These are phyloP conservation scores for Hirundichthys speculiger DNA, from an alignment of 2,113 vertebrate species.

Conservation along the genomic window DNA sequence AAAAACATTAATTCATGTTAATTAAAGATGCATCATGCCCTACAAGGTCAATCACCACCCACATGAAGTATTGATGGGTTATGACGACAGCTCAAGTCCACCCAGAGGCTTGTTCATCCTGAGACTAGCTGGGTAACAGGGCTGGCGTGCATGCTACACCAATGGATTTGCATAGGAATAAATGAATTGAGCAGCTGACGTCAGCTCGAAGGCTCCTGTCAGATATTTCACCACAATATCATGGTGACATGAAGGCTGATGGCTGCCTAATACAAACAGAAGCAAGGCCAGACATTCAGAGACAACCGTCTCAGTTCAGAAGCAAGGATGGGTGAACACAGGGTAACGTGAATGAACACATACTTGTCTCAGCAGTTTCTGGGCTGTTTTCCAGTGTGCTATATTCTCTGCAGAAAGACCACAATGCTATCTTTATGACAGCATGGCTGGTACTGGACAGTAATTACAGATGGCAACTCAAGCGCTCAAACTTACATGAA, in stretches of 20 bases:
- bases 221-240: slow-evolving; percentile 42
- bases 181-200: slow-evolving; percentile 44
- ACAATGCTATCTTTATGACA: slow-evolving; percentile 63
- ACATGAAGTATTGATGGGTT: slow-evolving; percentile 5
- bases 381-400: slow-evolving; percentile 66
- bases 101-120: slow-evolving; percentile 15
- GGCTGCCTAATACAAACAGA: slow-evolving; percentile 40
- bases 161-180: slow-evolving; percentile 68
- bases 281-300: slow-evolving; percentile 51
- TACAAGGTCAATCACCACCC: neutral
- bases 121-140: slow-evolving; percentile 11
- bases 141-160: slow-evolving; percentile 9
- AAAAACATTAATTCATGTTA: no score
- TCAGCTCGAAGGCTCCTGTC: slow-evolving; percentile 34
- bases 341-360: slow-evolving; percentile 9
- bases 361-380: slow-evolving; percentile 62
- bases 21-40: neutral
- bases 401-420: slow-evolving; percentile 61
- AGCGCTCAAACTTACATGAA: slow-evolving; percentile 25
- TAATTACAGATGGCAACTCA: slow-evolving; percentile 68
- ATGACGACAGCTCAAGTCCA: neutral
- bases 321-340: slow-evolving; percentile 17
- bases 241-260: slow-evolving; percentile 60
- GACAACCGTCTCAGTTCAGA: slow-evolving; percentile 47
- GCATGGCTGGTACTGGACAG: slow-evolving; percentile 48